Evolutionary conservation across 2,113 vertebrate species (phyloP).

Genomic region (Labrus mixtus): DNA sequence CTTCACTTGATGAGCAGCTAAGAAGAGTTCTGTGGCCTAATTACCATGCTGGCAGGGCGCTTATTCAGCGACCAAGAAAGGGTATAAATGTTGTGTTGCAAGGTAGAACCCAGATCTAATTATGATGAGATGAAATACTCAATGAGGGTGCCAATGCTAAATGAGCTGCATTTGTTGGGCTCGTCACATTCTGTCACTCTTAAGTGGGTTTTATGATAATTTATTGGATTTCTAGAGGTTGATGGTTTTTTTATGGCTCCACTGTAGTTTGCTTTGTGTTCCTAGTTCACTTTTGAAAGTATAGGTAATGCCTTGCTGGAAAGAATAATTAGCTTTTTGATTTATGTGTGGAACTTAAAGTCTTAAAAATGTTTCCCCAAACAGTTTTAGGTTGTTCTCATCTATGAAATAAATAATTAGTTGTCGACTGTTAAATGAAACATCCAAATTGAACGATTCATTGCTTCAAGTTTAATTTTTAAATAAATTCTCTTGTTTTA

Average conservation of each 20-base stretch:
- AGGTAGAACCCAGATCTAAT: slow-evolving; percentile 52
- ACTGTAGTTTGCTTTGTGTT: slow-evolving; percentile 9
- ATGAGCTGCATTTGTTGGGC: slow-evolving; percentile 44
- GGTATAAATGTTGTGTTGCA: slow-evolving; percentile 45
- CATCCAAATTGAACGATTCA: background rate
- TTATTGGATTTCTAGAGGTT: slow-evolving; percentile 45
- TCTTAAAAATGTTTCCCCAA: slow-evolving; percentile 2
- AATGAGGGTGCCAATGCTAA: slow-evolving; percentile 51
- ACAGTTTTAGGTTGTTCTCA: background rate
- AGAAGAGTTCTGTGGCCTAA: slow-evolving; percentile 57
- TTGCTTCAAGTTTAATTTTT: background rate
- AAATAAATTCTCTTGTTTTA: background rate
- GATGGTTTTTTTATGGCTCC: slow-evolving; percentile 22
- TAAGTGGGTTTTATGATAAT: slow-evolving; percentile 53
- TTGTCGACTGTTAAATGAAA: too few species aligned
- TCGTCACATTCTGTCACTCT: slow-evolving; percentile 42
- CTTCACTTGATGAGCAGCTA: slow-evolving; percentile 57
- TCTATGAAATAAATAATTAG: background rate
- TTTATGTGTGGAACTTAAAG: background rate
- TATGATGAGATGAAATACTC: slow-evolving; percentile 61
- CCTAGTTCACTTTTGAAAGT: slow-evolving; percentile 16
- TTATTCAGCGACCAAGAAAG: slow-evolving; percentile 55
- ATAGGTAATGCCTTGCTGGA: background rate
- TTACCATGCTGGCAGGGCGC: slow-evolving; percentile 61
- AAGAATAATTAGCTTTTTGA: slow-evolving; percentile 8